Base-by-base conservation (phyloP, 2,113 vertebrate species). In the Camelus bactrianus region DNA sequence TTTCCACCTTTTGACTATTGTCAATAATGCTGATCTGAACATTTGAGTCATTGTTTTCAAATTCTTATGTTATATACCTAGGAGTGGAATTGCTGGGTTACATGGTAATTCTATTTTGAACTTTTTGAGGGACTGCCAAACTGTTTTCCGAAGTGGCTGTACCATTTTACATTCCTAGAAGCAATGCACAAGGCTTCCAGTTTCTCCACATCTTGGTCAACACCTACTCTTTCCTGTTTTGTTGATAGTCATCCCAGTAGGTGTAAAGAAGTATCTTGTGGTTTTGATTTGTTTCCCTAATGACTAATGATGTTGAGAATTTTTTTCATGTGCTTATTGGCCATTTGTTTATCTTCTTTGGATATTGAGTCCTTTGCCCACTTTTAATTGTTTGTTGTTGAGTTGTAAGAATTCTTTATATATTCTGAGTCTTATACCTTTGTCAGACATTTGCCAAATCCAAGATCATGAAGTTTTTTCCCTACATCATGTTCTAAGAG, bases 121-220 rank as follows among this genome's bases (percentile, higher is more conserved):
- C 42, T 69, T 92, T 84, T 88, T 89, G 22, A 91, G 75, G 13
- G 48, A 60, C 24, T 9, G 4, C 35, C 26, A 77, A 17, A 90
- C 24, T 30, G 20, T 75, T 77, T 91, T 32, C 42, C 69, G 79
- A 50, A 64, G 28, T 65, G 20, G 32, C 69, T 72, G 0, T 69
- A 46, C 58, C 28, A 52, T 90, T 82, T 64, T 92, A 19, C 11
- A 60, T 67, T 91, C 69, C 77, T 5, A 94, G 12, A 62, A 90
- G 42, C 42, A 65, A 50, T 50, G 14, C 32, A 15, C 30, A 30
- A 42, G 35, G 2, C 20, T 88, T 96, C 75, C 38, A 12, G 0
- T 93, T 97, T 94, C 64, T 91, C 9, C 8, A 79, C 20, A 67
- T 91, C 26, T 83, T 79, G 84, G 83, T 42, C 35, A 77, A 69